Base-by-base conservation (phyloP, 2,888 invertebrate genomes). In the Melanostoma mellinum region DNA sequence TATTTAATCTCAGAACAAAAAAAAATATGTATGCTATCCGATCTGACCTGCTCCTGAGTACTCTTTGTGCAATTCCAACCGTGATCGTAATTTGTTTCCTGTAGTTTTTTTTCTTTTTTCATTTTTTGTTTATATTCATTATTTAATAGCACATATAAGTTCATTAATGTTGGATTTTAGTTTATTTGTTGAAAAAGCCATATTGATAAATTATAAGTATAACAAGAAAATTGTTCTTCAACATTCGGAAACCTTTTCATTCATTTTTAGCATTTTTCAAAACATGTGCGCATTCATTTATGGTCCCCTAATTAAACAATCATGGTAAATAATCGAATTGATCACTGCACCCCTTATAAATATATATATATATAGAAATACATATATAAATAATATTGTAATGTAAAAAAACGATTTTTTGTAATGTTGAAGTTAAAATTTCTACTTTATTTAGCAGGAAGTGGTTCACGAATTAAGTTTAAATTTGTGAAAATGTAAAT, bases 281-380 rank as follows among this genome's bases (percentile, higher is more conserved):
- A 35, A 33, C 5, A 40, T 35, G 9, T 50, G 42, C 40, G 71
- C 63, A 65, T 36, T 48, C 46, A 40, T 68, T 67, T 32, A 52
- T 61, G 61, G 55, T 36, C 53, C 10, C 35, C 61, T 30, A 76
- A 55, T 72, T 80, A 63, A 86, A 85, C 73, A 77, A 85, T 86
- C 85, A 81, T 80, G 79, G 63, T 68, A 75, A 68, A 85, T 84
- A 85, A 85, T 87, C 87, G 88, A 87, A 67, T 86, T 86, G 88
- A 88, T 87, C 86, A 86, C 85, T 87, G 87, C 87, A 88, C 87
- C 87, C 87, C 86, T 87, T 84, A 63, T 52, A 48, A 42, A 36
- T 60, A 63, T 10, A 10, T 33, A 35, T 40, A 40, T 44, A 58
- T 42, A 65, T 42, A 53, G 48, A 58, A 63, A 60, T 61, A 42